phyloP scores from a whole-genome alignment of 2,113 vertebrate genomes.

The Brevimyrus niger region DNA sequence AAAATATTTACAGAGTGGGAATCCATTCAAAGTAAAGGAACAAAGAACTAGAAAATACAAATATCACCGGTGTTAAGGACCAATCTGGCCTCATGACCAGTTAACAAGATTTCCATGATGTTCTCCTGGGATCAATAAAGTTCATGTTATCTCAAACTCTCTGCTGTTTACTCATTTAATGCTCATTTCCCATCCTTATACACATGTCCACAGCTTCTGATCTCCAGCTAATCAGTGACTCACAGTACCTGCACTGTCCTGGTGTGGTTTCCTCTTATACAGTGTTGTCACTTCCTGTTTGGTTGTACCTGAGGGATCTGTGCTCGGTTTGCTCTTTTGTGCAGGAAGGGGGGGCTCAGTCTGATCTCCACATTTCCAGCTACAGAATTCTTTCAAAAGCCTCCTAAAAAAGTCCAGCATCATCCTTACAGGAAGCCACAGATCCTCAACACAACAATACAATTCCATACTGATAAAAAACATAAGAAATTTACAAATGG shows the following conservation, averaged over 20 bases:
- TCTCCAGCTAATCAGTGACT: not conserved
- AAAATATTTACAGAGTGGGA: conserved; percentile 21
- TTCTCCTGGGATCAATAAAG: not conserved
- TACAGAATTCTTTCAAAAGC: not conserved
- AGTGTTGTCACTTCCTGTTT: not conserved
- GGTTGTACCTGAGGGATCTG: not conserved
- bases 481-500: no score
- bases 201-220: not conserved
- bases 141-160: not conserved
- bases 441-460: not conserved
- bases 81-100: not conserved
- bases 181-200: not conserved
- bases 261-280: not conserved
- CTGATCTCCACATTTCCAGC: not conserved
- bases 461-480: not conserved
- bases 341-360: not conserved
- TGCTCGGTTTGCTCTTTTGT: not conserved
- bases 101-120: not conserved
- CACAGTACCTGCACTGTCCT: not conserved
- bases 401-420: not conserved
- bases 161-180: not conserved
- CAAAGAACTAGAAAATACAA: not conserved
- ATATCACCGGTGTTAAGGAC: not conserved
- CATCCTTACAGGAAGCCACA: not conserved
- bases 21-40: conserved; percentile 14